Evolutionary conservation across 2,797 vertebrate species (phyloP), one percentile per base, ranked within the genome.

Genomic region (Notolabrus celidotus): DNA sequence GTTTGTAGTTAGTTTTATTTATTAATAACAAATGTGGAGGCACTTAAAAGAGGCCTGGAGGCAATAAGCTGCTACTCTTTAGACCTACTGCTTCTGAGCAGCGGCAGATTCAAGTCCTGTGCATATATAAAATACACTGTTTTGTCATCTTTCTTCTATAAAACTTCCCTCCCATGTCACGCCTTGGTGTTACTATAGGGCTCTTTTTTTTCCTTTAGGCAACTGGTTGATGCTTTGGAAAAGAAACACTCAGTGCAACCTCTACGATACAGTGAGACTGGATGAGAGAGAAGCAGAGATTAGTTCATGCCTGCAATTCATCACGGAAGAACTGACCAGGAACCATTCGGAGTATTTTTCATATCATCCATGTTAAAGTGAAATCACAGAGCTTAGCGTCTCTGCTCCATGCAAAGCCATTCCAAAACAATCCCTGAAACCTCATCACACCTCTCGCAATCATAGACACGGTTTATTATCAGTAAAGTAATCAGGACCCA

Each of bases 261-360:
- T 88, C 86, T 52, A 76, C 73, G 34, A 51, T 51, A 80, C 66
- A 49, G 78, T 70, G 22, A 89, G 86, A 81, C 17, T 49, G 72
- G 79, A 75, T 15, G 64, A 81, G 86, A 90, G 83, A 90, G 82
- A 92, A 94, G 90, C 82, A 77, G 87, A 93, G 92, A 95, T 98
- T 96, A 97, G 96, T 97, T 95, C 95, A 96, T 97, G 97, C 95
- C 96, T 95, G 94, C 84, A 90, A 94, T 92, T 94, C 91, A 94
- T 91, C 93, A 86, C 78, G 84, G 73, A 75, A 85, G 82, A 90
- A 93, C 93, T 93, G 94, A 92, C 93, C 88, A 83, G 86, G 82
- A 86, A 86, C 75, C 66, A 66, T 55, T 90, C 71, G 41, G 53
- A 79, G 64, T 2, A 36, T 10, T 36, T n/a, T 42, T 42, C 22